A percentile compares a stretch with the other conserved stretches of the same genome.
Evolutionary conservation across 2,113 vertebrate species (phyloP).

Genomic region (Prunella himalayana): DNA sequence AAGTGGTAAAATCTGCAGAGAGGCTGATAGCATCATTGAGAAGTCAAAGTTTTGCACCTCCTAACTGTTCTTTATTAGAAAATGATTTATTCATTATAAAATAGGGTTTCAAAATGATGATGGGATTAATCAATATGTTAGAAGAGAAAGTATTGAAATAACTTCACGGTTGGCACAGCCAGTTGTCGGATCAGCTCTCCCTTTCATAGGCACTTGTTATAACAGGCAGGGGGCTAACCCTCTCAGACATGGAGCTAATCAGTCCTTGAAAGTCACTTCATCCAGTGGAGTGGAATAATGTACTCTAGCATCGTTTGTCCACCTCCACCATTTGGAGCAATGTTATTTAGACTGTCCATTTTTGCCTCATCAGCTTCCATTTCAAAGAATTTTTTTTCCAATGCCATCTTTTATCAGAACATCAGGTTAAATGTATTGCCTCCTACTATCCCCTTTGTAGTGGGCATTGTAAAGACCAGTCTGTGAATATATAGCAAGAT

Average conservation of each 20-base stretch:
- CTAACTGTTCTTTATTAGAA: conserved; percentile 55
- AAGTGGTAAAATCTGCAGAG: not conserved
- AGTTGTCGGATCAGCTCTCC: conserved; percentile 59
- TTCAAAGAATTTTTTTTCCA: conserved; percentile 17
- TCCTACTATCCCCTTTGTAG: not conserved
- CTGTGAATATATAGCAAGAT: not conserved
- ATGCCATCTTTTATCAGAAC: not conserved
- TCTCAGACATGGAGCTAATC: conserved; percentile 70
- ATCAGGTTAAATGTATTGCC: conserved; percentile 1
- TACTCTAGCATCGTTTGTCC: conserved; percentile 39
- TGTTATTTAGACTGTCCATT: conserved; percentile 52
- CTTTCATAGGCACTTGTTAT: conserved; percentile 66
- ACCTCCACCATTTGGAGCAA: conserved; percentile 35
- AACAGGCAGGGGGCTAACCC: conserved; percentile 68
- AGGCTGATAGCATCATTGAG: not conserved
- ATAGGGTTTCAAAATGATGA: conserved; percentile 48
- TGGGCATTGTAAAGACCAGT: not conserved
- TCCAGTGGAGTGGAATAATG: conserved; percentile 60
- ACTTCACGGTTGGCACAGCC: conserved; percentile 60
- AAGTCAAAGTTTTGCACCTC: conserved; percentile 55
- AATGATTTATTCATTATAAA: conserved; percentile 51
- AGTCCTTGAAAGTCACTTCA: conserved; percentile 68
- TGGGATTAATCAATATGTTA: conserved; percentile 63
- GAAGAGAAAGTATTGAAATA: conserved; percentile 61
- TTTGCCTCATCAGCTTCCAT: conserved; percentile 40